Percentiles rank a stretch among this genome's conserved stretches.
Conservation (phyloP, 2,797 vertebrate species). For the Onychomys torridus region DNA sequence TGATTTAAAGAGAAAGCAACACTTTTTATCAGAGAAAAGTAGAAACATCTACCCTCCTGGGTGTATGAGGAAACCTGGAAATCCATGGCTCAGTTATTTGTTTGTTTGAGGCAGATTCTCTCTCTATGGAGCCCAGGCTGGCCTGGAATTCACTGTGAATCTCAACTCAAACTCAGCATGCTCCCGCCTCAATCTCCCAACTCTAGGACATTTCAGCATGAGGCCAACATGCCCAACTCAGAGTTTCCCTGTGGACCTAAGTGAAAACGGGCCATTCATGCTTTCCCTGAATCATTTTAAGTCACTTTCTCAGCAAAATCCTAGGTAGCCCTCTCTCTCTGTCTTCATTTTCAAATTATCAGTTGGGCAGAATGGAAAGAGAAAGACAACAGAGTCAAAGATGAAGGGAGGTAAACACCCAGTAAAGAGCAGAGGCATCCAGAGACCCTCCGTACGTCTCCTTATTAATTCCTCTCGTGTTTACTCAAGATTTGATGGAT, state of each 20-base stretch:
- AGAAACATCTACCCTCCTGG: conserved; percentile 49
- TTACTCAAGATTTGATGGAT: neutral
- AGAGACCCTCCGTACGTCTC: neutral
- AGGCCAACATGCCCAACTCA: neutral
- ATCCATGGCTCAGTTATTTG: neutral
- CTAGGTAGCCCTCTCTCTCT: conserved; percentile 12
- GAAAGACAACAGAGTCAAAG: conserved; percentile 59
- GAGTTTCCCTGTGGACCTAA: conserved; percentile 48
- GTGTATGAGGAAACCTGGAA: conserved; percentile 42
- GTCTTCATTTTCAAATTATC: conserved; percentile 72
- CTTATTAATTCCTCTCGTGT: conserved; percentile 9
- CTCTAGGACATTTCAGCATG: neutral
- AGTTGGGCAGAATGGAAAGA: conserved; percentile 31
- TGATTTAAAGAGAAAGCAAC: neutral
- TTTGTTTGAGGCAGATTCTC: neutral
- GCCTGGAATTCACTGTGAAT: neutral
- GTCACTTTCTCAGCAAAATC: conserved; percentile 63
- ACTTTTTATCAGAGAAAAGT: conserved; percentile 13
- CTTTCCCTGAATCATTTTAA: conserved; percentile 62
- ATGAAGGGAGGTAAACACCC: neutral
- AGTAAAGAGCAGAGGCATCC: conserved; percentile 10
- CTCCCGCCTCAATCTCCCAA: neutral
- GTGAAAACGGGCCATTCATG: conserved; percentile 56
- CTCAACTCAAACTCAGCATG: neutral
- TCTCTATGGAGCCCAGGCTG: neutral